Percentiles rank a stretch among this genome's conserved stretches.
Evolutionary conservation across 2,113 vertebrate species (phyloP).

Genomic region (Rhineura floridana): DNA sequence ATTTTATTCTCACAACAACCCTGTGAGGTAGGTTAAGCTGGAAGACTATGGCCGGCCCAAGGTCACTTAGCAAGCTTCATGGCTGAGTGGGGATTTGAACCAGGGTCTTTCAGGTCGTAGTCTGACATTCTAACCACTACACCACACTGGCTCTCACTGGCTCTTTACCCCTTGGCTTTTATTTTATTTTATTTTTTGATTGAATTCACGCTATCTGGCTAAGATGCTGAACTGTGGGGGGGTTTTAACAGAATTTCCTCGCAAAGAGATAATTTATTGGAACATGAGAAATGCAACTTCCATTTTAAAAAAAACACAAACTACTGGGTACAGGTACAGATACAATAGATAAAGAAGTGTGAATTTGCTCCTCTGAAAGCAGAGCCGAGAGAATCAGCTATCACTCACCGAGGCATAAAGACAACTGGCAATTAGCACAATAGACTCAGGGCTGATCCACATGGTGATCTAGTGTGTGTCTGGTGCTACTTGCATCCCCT

Average conservation of each 20-base stretch:
- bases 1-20: too few relatives aligned
- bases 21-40: too few relatives aligned
- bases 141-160: too few relatives aligned
- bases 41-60: too few relatives aligned
- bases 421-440: conserved; percentile 19
- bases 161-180: background rate
- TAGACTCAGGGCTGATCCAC: too few relatives aligned
- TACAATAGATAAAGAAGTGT: conserved; percentile 36
- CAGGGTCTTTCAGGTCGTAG: too few relatives aligned
- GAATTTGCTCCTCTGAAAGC: background rate
- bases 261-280: conserved; percentile 37
- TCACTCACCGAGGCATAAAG: conserved; percentile 2
- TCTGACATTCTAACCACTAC: too few relatives aligned
- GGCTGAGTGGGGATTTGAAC: too few relatives aligned
- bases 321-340: conserved; percentile 33
- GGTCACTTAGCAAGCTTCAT: too few relatives aligned
- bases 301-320: conserved; percentile 1
- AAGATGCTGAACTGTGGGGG: conserved; percentile 51
- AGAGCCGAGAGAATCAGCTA: background rate
- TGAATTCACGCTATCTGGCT: conserved; percentile 42
- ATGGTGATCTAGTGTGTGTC: too few relatives aligned
- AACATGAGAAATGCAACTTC: conserved; percentile 4
- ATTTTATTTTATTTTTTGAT: background rate
- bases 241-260: conserved; percentile 15
- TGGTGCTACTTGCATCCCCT: too few relatives aligned